phyloP scores from a whole-genome alignment of 2,888 invertebrate genomes.

The Drosophila ustulata region DNA sequence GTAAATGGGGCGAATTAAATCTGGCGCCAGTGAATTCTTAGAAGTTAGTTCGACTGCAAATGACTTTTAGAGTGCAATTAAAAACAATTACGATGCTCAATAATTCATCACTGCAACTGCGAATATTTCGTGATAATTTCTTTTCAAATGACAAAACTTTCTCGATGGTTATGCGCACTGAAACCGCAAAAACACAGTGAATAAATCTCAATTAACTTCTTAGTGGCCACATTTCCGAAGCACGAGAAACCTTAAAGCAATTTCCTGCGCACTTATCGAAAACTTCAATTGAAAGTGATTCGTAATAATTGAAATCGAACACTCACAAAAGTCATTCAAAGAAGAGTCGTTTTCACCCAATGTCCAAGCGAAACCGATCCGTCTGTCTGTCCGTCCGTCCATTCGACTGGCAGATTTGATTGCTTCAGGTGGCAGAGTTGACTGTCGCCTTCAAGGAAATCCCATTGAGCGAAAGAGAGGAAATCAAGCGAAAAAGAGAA shows the following conservation, averaged over 20 bases:
- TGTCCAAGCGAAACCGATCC: not conserved
- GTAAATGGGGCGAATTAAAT: too few species aligned
- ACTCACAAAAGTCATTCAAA: slow-evolving; percentile 57
- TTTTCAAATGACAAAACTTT: not conserved
- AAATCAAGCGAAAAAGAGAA: not conserved
- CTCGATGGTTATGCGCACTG: not conserved
- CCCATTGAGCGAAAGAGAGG: slow-evolving; percentile 8
- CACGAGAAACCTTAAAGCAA: slow-evolving; percentile 32
- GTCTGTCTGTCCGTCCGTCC: not conserved
- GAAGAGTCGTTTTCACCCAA: slow-evolving; percentile 1
- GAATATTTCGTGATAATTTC: not conserved
- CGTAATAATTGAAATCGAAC: slow-evolving; percentile 73
- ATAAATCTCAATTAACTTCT: slow-evolving; percentile 27
- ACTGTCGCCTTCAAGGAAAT: slow-evolving; percentile 29
- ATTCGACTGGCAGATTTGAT: slow-evolving; percentile 49
- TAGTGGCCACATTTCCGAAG: slow-evolving; percentile 6
- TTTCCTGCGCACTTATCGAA: slow-evolving; percentile 12
- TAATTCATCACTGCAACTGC: not conserved
- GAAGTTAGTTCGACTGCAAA: not conserved
- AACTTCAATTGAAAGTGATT: slow-evolving; percentile 49
- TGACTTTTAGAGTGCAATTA: not conserved
- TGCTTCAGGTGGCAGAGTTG: slow-evolving; percentile 47
- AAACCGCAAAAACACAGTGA: slow-evolving; percentile 1
- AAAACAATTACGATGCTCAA: not conserved
- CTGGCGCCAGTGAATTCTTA: not conserved